Base-by-base conservation (phyloP, 1,140 invertebrate genomes). In the Sycophaga agraensis region DNA sequence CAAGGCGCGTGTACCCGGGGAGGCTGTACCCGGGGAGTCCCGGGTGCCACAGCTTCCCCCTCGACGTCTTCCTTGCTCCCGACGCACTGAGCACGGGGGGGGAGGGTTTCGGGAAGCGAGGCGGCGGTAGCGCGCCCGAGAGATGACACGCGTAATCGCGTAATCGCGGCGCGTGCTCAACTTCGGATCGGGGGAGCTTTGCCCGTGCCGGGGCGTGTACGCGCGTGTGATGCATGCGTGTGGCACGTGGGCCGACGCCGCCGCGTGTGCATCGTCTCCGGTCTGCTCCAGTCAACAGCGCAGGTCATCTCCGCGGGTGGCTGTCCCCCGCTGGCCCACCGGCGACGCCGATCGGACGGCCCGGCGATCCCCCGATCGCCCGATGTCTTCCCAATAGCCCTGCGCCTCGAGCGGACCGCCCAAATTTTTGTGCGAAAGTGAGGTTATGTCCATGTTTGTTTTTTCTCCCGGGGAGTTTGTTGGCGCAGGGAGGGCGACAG, bases 131-230 rank as follows among this genome's bases (percentile, higher is more conserved):
- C 0, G 17, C 19, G 21, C 24, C 34, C 43, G 66, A 69, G 70
- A 74, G 71, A 74, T 77, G 75, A 81, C 76, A 79, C 78, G 76
- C 78, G 78, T 80, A 81, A 81, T 80, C 79, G 77, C 77, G 75
- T 81, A 80, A 81, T 80, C 77, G 75, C 73, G 73, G 76, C 77
- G 78, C 78, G 79, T 81, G 79, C 77, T 74, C 67, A 75, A 77
- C 72, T 79, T 77, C 70, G 71, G 71, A 74, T 79, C 73, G 68
- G 70, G 77, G 78, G 75, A 78, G 76, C 74, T 79, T 80, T 78
- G 66, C 72, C 65, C 48, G 8, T 43, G 60, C 59, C 57, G 31
- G 14, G 39, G 26, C 51, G 35, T 42, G 51, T 31, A 63, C 53
- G 68, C 28, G 11, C n/a, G n/a, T n/a, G n/a, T n/a, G n/a, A n/a